These are phyloP conservation scores for Girardia tigrina DNA, from an alignment of 2,888 invertebrate species.

Conservation along the genomic window DNA sequence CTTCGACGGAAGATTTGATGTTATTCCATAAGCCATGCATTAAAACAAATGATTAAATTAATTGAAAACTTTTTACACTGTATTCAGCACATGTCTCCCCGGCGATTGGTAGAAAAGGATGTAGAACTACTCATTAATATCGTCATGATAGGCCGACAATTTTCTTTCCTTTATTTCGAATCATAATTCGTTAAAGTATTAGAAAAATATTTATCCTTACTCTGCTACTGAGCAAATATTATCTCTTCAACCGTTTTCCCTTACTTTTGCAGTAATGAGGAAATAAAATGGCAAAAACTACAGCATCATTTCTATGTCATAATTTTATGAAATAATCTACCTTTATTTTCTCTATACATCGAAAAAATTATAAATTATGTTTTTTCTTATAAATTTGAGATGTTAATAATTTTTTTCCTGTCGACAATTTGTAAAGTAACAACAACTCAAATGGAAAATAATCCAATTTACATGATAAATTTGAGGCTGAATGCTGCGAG, in stretches of 20 bases:
- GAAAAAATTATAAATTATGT: background rate
- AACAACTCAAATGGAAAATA: background rate
- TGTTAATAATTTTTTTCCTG: background rate
- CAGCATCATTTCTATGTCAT: conserved; percentile 4
- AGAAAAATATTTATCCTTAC: conserved; percentile 10
- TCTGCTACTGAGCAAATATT: background rate
- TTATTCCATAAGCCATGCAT: conserved; percentile 15
- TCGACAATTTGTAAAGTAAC: background rate
- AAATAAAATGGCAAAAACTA: background rate
- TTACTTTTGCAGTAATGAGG: background rate
- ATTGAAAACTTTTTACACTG: conserved; percentile 15
- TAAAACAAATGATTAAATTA: conserved; percentile 23
- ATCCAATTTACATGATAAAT: background rate
- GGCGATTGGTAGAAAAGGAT: conserved; percentile 4
- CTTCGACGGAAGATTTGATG: conserved; percentile 19
- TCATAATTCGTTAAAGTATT: background rate
- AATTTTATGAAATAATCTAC: background rate
- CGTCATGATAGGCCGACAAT: conserved; percentile 23
- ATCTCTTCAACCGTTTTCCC: conserved; percentile 15
- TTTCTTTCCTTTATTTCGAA: conserved; percentile 14
- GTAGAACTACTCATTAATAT: background rate
- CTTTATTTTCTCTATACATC: background rate
- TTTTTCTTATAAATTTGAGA: background rate
- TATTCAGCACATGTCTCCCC: conserved; percentile 5
- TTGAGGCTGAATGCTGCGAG: background rate